Evolutionary conservation across 2,888 invertebrate species (phyloP), one percentile per base, ranked within the genome.

Genomic region (Lapara coniferarum): DNA sequence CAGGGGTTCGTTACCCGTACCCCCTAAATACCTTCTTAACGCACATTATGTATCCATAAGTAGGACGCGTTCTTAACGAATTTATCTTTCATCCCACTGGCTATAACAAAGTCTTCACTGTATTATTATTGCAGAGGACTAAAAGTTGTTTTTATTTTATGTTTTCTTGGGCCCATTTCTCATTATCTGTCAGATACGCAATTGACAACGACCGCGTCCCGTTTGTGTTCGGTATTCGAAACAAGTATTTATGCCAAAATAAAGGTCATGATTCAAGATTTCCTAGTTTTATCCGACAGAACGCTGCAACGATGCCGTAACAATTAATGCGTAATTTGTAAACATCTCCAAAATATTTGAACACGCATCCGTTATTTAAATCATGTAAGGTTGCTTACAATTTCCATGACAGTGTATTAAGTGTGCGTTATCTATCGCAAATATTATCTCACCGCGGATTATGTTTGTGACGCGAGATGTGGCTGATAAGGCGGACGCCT

Each of bases 391-490:
- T 63, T 5, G n/a, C 49, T 46, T 14, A 59, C n/a, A 25, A 37
- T 37, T 69, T 63, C 68, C 63, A 63, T 53, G 25, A 44, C 44
- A 53, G 30, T 30, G 52, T 53, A 44, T 30, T 78, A 75, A 71
- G 70, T 72, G 73, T 73, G 71, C 75, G 78, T 87, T 89, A 89
- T 89, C 88, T 87, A 81, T 82, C 76, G 76, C 79, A 83, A 85
- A 85, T 82, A 86, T 88, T 88, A 87, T 88, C 85, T 87, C 86
- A 86, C 81, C 79, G 78, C 72, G 71, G 78, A 75, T 83, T 82
- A 87, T 87, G 81, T 85, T 84, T 84, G 80, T 82, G 81, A 86
- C 84, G 76, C 71, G 75, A 37, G 37, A 37, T 55, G 51, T 12
- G 73, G 71, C 37, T 83, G 89, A 88, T 90, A 87, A 85, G 73